Base-by-base conservation (phyloP, 1,140 invertebrate genomes). In the Agraylea sexmaculata region DNA sequence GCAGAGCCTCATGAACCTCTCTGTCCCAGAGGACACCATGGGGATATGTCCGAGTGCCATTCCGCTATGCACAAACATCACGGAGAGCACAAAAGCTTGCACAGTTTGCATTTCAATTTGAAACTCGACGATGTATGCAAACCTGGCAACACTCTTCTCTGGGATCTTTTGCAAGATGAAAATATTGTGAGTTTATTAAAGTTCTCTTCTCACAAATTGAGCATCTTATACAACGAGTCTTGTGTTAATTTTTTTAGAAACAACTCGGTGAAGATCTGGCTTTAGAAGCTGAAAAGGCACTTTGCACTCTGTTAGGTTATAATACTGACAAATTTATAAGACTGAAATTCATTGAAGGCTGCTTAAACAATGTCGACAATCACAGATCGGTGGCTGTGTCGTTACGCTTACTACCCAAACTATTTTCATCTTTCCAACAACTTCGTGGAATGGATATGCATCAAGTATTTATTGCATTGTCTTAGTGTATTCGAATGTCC, bases 331-430 rank as follows among this genome's bases (percentile, higher is more conserved):
- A 84, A 46, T 68, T 80, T 31, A 88, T 94, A 36, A 71, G 86
- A 21, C 88, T 89, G 56, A 92, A 92, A 66, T 94, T 95, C 52
- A 93, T 95, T 52, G 88, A 93, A 63, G 89, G 87, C 1, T 94
- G 89, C 54, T 66, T 95, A 19, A 80, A 90, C 48, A 94, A 94
- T 65, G 64, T 95, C 28, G 80, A 87, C 10, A 78, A 77, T 42
- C 88, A 93, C 61, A 74, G 80, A 51, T 91, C 87, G 38, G 86
- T 93, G 1, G 82, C 90, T 1, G 79, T 94, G 1, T 92, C 88
- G 5, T 59, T 95, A 37, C 71, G 88, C 20, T 60, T 95, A 19
- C 58, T 96, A 31, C 88, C 89, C 4, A 93, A 93, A 56, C 60
- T 96, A 19, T 78, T 96, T 41, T 83, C 81, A 4, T 93, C 88